Base-by-base conservation (phyloP, 2,888 invertebrate genomes). In the Stenotaenia linearis region DNA sequence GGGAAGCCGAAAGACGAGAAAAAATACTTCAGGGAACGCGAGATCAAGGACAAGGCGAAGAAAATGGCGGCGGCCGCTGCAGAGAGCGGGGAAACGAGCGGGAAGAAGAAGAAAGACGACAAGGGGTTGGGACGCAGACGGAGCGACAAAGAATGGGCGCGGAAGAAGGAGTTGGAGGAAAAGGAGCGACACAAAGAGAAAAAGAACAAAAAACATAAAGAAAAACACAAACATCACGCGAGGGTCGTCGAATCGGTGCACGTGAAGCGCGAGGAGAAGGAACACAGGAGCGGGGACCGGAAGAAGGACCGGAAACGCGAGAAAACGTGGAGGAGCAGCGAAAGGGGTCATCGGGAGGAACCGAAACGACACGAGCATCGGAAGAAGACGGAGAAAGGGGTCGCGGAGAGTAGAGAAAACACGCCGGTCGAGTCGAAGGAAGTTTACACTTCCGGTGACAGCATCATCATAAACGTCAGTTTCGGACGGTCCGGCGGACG, bases 371-470 rank as follows among this genome's bases (percentile, higher is more conserved):
- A 81, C 35, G 80, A 81, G 32, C 79, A 78, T 28, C 74, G 75
- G 37, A 79, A 80, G 32, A 40, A 81, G 45, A 18, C 74, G 23
- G 81, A 82, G 23, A 81, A 80, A 78, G 77, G 75, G n/a, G 18
- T 69, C 15, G 35, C 45, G 18, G 56, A 40, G 35, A 81, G 77
- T 50, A 30, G 80, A 6, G 81, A 82, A 69, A 37, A 76, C 6
- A 79, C 81, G 12, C 80, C 82, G 23, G 76, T 83, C 30, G 83
- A 83, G 77, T 82, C 93, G 1, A 96, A 96, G 86, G 95, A 95
- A 87, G 94, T 96, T 2, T 96, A 95, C 85, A 94, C 96, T 0
- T 95, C 95, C 12, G 96, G 96, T 2, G 94, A 96, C 86, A 96
- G 95, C 85, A 96, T 96, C 84, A 90, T 96, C 82, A 95, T 96